Conservation (phyloP, 1,140 invertebrate species). For the Heliconius melpomene region DNA sequence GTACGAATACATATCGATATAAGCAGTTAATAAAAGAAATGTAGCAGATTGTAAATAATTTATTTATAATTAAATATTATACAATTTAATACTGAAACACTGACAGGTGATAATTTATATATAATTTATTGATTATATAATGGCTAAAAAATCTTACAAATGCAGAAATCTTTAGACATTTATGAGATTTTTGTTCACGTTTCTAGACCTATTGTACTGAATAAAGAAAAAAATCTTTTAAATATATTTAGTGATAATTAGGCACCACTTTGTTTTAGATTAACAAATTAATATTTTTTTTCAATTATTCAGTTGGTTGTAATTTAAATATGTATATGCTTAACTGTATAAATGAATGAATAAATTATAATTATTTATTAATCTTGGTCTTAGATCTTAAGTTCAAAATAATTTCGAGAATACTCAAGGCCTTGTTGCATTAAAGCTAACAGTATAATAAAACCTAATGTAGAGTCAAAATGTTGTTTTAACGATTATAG, state of each 20-base stretch:
- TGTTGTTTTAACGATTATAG: conserved; percentile 5
- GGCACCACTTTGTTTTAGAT: neutral
- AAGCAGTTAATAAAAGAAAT: neutral
- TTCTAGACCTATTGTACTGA: too few relatives aligned
- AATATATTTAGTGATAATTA: neutral
- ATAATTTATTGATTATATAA: neutral
- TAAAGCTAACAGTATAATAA: conserved; percentile 12
- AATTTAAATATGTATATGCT: neutral
- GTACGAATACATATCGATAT: too few relatives aligned
- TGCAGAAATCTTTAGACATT: too few relatives aligned
- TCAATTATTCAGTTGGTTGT: too few relatives aligned
- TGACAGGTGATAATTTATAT: neutral
- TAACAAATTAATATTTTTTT: too few relatives aligned
- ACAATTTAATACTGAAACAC: conserved; percentile 2
- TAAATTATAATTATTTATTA: neutral
- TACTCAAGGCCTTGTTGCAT: conserved; percentile 10
- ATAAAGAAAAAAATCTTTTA: too few relatives aligned
- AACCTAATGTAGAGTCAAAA: conserved; percentile 1
- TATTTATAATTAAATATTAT: neutral
- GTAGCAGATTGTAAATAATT: neutral
- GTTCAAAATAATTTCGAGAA: conserved; percentile 4
- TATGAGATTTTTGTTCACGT: too few relatives aligned
- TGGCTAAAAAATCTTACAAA: too few relatives aligned
- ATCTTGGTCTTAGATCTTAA: neutral
- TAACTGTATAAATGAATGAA: neutral